A percentile compares a stretch with the other conserved stretches of the same genome.
phyloP scores from a whole-genome alignment of 2,888 invertebrate genomes.

The Podotricha telesiphe region DNA sequence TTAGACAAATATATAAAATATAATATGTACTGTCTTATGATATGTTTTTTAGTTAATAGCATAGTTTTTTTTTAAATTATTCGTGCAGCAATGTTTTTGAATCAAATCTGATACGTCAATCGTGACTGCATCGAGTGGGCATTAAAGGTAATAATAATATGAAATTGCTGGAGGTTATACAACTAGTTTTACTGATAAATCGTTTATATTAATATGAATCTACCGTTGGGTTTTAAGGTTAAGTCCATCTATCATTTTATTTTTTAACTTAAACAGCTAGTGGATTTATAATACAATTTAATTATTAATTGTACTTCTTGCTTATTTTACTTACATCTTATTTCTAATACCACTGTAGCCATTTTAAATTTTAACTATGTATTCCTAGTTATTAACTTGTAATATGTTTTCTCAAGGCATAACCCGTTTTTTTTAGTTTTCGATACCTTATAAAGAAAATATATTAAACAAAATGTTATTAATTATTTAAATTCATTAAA shows the following conservation, averaged over 20 bases:
- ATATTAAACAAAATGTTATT: too few relatives aligned
- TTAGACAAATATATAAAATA: too few relatives aligned
- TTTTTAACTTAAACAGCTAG: neutral
- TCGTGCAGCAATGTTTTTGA: conserved; percentile 44
- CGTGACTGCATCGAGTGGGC: conserved; percentile 54
- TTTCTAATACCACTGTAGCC: neutral
- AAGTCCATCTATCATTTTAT: neutral
- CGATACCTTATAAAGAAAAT: too few relatives aligned
- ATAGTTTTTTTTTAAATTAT: conserved; percentile 28
- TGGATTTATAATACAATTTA: neutral
- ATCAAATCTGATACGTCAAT: conserved; percentile 54
- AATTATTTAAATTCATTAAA: neutral
- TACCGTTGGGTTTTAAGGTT: neutral
- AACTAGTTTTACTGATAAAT: conserved; percentile 21
- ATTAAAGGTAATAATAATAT: conserved; percentile 52
- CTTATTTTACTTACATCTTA: neutral
- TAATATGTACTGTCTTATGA: neutral
- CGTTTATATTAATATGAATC: neutral
- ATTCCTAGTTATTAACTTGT: neutral
- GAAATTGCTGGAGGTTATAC: conserved; percentile 54
- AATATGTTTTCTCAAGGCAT: too few relatives aligned
- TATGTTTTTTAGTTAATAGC: conserved; percentile 32
- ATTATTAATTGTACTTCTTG: neutral
- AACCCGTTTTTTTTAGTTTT: too few relatives aligned
- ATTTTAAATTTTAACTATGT: neutral